Conservation (phyloP, 2,113 vertebrate species). For the Lophotis ruficrista region DNA sequence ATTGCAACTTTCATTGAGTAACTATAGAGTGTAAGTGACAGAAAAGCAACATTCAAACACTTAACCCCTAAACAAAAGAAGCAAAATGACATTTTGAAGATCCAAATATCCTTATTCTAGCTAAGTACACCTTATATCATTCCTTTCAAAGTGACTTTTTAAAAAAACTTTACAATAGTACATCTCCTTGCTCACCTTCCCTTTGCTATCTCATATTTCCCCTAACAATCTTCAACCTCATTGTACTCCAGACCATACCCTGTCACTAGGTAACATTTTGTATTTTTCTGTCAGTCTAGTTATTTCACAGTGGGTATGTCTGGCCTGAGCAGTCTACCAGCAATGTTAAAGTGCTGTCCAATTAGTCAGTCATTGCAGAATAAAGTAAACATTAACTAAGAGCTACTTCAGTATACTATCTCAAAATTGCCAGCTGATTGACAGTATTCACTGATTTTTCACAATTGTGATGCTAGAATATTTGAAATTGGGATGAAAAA, state of each 20-base stretch:
- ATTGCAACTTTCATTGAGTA: not conserved
- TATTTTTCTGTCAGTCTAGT: not conserved
- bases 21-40: not conserved
- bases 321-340: not conserved
- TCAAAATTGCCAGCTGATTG: not conserved
- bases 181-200: not conserved
- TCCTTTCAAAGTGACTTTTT: not conserved
- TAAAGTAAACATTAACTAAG: not conserved
- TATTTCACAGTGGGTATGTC: not conserved
- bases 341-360: not conserved
- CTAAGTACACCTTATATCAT: not conserved
- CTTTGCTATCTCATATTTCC: not conserved
- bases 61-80: not conserved
- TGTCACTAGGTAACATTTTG: not conserved
- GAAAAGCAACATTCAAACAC: not conserved
- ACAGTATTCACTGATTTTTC: not conserved
- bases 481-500: not conserved
- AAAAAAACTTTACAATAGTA: not conserved
- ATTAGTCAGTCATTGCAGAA: not conserved
- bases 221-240: not conserved
- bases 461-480: not conserved
- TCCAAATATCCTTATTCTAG: not conserved
- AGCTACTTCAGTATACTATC: not conserved
- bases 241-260: not conserved
- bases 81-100: not conserved